A percentile compares a stretch with the other conserved stretches of the same genome.
Conservation (phyloP, 1,140 invertebrate genomes). For the Drosophila gunungcola region DNA sequence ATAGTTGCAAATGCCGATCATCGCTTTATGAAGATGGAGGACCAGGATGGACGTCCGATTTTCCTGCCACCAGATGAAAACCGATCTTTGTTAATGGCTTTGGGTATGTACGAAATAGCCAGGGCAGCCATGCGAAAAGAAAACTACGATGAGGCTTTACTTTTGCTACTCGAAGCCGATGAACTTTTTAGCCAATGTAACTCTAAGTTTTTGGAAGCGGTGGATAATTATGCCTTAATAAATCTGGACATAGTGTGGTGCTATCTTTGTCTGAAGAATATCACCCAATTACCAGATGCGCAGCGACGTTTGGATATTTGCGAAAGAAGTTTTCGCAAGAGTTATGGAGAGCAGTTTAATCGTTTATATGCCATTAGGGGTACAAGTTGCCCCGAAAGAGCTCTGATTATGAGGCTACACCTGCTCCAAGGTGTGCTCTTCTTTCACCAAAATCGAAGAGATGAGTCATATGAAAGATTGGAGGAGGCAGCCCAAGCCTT, state of each 20-base stretch:
- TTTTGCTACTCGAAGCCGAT: conserved; percentile 91
- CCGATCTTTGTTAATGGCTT: conserved; percentile 89
- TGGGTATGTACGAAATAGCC: conserved; percentile 92
- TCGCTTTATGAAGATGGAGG: conserved; percentile 87
- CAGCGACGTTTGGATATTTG: conserved; percentile 88
- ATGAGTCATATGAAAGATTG: conserved; percentile 87
- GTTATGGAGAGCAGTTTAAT: conserved; percentile 90
- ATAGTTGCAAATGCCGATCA: conserved; percentile 59
- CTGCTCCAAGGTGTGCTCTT: conserved; percentile 91
- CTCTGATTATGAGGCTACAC: conserved; percentile 90
- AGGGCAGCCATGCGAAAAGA: conserved; percentile 87
- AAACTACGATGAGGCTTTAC: conserved; percentile 88
- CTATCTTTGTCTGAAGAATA: conserved; percentile 89
- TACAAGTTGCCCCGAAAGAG: conserved; percentile 87
- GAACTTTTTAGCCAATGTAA: conserved; percentile 89
- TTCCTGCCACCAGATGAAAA: conserved; percentile 88
- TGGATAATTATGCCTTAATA: conserved; percentile 92
- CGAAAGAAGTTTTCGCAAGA: conserved; percentile 88
- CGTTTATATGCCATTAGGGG: conserved; percentile 89
- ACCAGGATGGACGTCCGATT: conserved; percentile 90
- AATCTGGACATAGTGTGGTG: conserved; percentile 94
- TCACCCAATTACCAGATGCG: conserved; percentile 90
- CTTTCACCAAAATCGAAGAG: conserved; percentile 89
- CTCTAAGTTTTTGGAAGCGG: conserved; percentile 87
- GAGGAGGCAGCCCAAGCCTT: conserved; percentile 87